These are phyloP conservation scores for Leptinotarsa juncta DNA, from an alignment of 2,888 invertebrate genomes.

Conservation along the genomic window DNA sequence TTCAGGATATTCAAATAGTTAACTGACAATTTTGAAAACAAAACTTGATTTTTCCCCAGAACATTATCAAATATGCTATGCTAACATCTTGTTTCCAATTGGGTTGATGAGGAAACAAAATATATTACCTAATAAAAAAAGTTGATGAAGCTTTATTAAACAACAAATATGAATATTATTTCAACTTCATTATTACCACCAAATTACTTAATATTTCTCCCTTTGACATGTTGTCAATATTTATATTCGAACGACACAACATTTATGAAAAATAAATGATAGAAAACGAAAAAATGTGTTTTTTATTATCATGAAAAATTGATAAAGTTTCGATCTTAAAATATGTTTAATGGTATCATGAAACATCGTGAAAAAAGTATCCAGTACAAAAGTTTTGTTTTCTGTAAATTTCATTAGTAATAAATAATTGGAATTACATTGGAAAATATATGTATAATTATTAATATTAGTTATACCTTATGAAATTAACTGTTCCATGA, in stretches of 20 bases:
- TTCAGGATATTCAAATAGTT: too few relatives aligned
- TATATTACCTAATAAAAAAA: too few relatives aligned
- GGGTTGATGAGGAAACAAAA: too few relatives aligned
- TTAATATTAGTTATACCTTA: not conserved
- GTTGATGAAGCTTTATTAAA: too few relatives aligned
- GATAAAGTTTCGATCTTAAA: not conserved
- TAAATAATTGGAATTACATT: too few relatives aligned
- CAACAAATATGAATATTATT: not conserved
- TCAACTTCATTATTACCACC: too few relatives aligned
- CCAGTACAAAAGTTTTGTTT: too few relatives aligned
- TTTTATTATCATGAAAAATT: not conserved
- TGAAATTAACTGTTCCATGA: not conserved
- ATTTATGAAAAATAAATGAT: not conserved
- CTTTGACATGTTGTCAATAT: not conserved
- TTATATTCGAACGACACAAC: not conserved
- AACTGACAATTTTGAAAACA: too few relatives aligned
- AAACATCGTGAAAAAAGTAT: not conserved
- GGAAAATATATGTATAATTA: not conserved
- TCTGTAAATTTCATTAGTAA: too few relatives aligned
- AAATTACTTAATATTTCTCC: not conserved
- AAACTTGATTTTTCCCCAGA: too few relatives aligned
- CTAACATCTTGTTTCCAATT: too few relatives aligned
- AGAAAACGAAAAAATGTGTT: not conserved
- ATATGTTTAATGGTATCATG: not conserved
- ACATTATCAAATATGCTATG: too few relatives aligned